These are phyloP conservation scores for Thripadectes ignobilis DNA, from an alignment of 2,797 vertebrate genomes.

Conservation along the genomic window DNA sequence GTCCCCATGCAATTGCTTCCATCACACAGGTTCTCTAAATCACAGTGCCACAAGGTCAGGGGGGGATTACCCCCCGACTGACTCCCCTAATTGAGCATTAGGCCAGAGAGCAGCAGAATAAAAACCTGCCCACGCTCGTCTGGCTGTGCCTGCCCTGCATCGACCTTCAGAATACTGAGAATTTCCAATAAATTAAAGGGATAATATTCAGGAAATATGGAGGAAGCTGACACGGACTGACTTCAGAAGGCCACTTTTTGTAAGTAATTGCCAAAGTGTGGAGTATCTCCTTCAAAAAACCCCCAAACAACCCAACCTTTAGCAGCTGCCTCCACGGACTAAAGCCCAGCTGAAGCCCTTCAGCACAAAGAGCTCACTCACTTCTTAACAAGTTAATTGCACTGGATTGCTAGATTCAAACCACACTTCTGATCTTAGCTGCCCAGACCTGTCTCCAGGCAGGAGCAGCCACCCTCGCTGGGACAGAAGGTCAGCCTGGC, in stretches of 20 bases:
- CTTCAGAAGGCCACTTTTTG: background rate
- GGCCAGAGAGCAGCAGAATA: background rate
- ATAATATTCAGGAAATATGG: background rate
- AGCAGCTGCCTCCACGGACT: background rate
- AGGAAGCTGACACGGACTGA: background rate
- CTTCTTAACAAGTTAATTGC: background rate
- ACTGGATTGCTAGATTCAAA: background rate
- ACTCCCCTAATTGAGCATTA: background rate
- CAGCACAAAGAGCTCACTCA: background rate
- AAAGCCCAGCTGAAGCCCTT: background rate
- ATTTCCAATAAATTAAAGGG: background rate
- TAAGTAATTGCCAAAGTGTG: background rate
- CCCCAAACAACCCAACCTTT: background rate
- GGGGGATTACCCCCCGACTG: background rate
- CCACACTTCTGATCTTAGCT: background rate
- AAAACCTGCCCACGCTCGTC: background rate
- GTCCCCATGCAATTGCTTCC: background rate
- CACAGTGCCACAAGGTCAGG: background rate
- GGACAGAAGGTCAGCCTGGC: background rate
- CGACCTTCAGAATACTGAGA: background rate
- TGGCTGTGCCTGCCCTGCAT: background rate
- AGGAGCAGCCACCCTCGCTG: rapidly evolving
- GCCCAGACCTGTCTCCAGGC: background rate
- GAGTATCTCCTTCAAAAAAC: background rate
- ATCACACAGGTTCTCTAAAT: background rate